Evolutionary conservation across 2,797 vertebrate genomes (phyloP), one percentile per base, ranked within the genome.

Genomic region (Percopsis omiscomaycus): DNA sequence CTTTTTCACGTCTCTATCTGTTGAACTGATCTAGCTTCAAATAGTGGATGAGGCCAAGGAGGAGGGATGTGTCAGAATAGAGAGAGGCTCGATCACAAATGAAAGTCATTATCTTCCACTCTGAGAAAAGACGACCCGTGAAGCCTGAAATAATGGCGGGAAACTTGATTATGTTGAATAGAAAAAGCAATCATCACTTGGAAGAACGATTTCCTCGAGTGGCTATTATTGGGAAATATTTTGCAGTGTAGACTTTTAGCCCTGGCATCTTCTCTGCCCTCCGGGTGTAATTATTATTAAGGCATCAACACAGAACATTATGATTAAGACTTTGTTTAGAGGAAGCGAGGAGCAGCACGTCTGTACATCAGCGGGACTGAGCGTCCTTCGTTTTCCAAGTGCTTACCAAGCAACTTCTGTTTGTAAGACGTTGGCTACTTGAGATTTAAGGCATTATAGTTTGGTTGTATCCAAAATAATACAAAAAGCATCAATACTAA

Each of bases 341-440:
- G 71, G 59, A 71, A 88, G 79, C 74, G 73, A 84, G 78, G 64
- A 80, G 77, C 69, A 67, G 55, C 53, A 42, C 53, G 10, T 4
- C 42, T 37, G 15, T 12, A 51, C 72, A 82, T 77, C 73, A 80
- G 63, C 16, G 16, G 53, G 78, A 81, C 59, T 12, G 9, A 73
- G 65, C 56, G 29, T 77, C 46, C 62, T 73, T 56, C 58, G 65
- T 74, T 73, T 64, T 79, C 75, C 51, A 77, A 81, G 68, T 2
- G n/a, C 71, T 82, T 84, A 84, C 84, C 70, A 84, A 84, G 75
- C 76, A 81, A 79, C 82, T 77, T 78, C 73, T 78, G 82, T 75
- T 73, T 80, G 64, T 5, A 37, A 37, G 32, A 37, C 6, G 64
- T 78, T 1, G 22, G 22, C 22, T 22, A 63, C 85, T 86, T 77